Percentiles rank a stretch among this genome's conserved stretches.
phyloP scores from a whole-genome alignment of 2,113 vertebrate species.

The Rhabdomys dilectus region DNA sequence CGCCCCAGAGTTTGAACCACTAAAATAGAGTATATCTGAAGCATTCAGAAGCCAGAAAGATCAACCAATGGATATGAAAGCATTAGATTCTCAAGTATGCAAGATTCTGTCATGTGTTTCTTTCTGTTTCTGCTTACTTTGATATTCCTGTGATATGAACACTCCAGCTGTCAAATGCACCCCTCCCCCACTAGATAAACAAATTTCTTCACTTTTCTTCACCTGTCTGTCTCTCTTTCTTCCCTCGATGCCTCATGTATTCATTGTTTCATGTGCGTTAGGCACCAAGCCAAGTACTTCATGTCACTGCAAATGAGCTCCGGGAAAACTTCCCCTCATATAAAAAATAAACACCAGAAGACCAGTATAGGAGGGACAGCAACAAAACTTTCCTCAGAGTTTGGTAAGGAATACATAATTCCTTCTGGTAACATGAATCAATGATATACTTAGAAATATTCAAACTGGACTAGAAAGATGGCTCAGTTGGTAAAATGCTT shows the following conservation, averaged over 20 bases:
- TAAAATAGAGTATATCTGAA: neutral
- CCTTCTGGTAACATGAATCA: neutral
- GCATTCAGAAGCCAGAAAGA: neutral
- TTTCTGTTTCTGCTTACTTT: neutral
- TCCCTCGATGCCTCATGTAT: neutral
- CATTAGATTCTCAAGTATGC: neutral
- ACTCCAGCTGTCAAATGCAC: neutral
- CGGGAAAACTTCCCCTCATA: neutral
- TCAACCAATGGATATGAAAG: neutral
- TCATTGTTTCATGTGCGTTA: neutral
- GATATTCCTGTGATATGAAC: neutral
- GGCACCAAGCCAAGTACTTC: neutral
- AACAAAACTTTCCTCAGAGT: neutral
- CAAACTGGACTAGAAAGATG: neutral
- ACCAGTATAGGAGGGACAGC: neutral
- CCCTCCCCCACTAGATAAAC: neutral
- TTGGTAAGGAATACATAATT: conserved; percentile 20
- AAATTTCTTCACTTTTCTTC: neutral
- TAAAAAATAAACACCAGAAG: neutral
- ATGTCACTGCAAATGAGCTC: neutral
- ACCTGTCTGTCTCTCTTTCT: neutral
- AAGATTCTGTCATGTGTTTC: neutral
- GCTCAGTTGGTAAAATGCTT: too few relatives aligned
- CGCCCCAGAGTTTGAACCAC: neutral
- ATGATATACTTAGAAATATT: neutral